Evolutionary conservation across 2,888 invertebrate genomes (phyloP), one percentile per base, ranked within the genome.

Genomic region (Syrphus vitripennis): DNA sequence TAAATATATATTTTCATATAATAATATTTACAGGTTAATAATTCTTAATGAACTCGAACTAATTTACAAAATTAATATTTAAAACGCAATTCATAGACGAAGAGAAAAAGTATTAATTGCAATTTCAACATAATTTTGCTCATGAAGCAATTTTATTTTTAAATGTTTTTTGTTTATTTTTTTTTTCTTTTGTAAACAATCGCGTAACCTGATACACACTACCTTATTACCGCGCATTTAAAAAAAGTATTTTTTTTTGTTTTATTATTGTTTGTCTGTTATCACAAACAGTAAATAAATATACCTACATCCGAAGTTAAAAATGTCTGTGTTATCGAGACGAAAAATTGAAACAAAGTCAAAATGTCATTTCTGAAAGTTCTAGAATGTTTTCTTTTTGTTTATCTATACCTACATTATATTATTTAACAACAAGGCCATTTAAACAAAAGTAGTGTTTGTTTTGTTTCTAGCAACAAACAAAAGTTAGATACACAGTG

Each of bases 291-390:
- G 24, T 55, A 19, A 5, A 42, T 37, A 53, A 16, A 29, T 9
- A 21, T 6, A 19, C n/a, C n/a, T n/a, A n/a, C n/a, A n/a, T n/a
- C n/a, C 24, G 31, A 16, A 16, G 1, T n/a, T n/a, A n/a, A 50
- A 29, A 67, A 67, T 14, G 24, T 53, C 19, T 61, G 61, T 29
- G 67, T 53, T 81, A 76, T 81, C 75, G 21, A 42, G 12, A 21
- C n/a, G 42, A 14, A n/a, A 50, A 69, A 24, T 69, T 77, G 48
- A 71, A 50, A 76, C 77, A 82, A 67, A 34, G 48, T 67, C 48
- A 67, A 45, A 71, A 24, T 59, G 42, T 67, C 42, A 37, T 10
- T 10, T 67, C 50, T 37, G 82, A 71, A 57, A 10, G n/a, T 16
- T 19, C 75, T 63, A 40, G 63, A 70, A 48, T 67, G 34, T 67